Evolutionary conservation across 2,113 vertebrate species (phyloP).

Genomic region (Chamaea fasciata): DNA sequence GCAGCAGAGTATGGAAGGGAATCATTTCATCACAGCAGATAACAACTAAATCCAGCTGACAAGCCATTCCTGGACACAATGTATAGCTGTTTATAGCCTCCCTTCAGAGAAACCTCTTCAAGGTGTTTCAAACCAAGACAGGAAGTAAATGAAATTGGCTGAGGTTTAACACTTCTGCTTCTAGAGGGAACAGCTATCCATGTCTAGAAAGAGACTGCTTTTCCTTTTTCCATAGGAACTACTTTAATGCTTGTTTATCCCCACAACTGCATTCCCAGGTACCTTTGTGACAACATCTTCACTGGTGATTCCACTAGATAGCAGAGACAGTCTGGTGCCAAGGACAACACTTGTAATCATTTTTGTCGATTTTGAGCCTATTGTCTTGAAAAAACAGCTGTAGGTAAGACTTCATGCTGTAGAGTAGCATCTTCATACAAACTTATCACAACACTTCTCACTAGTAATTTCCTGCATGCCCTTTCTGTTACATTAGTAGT

Average conservation of each 20-base stretch:
- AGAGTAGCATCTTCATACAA: background rate
- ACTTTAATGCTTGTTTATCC: background rate
- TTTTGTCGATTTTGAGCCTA: background rate
- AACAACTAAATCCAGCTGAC: background rate
- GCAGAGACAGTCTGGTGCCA: background rate
- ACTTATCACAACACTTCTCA: background rate
- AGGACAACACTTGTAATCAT: background rate
- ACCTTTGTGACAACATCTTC: background rate
- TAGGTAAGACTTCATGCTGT: background rate
- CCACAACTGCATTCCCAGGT: background rate
- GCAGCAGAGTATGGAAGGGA: background rate
- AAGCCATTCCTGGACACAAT: background rate
- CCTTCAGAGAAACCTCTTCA: background rate
- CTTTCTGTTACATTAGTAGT: background rate
- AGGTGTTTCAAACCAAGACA: background rate
- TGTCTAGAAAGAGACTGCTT: background rate
- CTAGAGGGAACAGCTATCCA: background rate
- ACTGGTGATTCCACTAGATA: background rate
- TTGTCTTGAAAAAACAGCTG: background rate
- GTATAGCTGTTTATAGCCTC: background rate
- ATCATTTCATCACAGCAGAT: background rate
- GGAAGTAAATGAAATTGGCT: background rate
- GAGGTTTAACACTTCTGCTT: background rate
- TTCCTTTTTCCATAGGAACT: background rate
- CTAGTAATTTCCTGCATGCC: background rate